A percentile compares a stretch with the other conserved stretches of the same genome.
Evolutionary conservation across 2,888 invertebrate genomes (phyloP).

Genomic region (Patella pellucida): DNA sequence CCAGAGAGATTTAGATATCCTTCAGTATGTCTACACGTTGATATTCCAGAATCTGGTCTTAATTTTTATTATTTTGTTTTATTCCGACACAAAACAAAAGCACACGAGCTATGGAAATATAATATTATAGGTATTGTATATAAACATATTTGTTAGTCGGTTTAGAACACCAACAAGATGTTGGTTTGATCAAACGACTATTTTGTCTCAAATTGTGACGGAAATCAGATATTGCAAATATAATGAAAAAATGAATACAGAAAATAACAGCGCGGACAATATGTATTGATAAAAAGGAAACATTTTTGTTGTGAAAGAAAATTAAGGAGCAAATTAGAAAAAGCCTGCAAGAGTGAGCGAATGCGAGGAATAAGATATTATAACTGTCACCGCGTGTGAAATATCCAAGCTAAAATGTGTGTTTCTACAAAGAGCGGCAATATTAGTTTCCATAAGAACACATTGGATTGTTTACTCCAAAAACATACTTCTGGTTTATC

Average conservation of each 20-base stretch:
- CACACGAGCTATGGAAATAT: no score
- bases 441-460: slow-evolving; percentile 12
- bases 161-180: no score
- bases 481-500: slow-evolving; percentile 7
- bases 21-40: no score
- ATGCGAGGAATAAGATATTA: slow-evolving; percentile 3
- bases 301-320: slow-evolving; percentile 10
- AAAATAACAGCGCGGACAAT: not conserved
- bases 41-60: no score
- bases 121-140: no score
- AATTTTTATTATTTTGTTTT: no score
- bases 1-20: no score
- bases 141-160: no score
- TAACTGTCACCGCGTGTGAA: slow-evolving; percentile 11
- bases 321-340: slow-evolving; percentile 9
- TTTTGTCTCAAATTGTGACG: not conserved
- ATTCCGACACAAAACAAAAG: no score
- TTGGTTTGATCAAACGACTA: no score
- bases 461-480: slow-evolving; percentile 1
- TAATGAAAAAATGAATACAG: not conserved
- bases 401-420: slow-evolving; percentile 10
- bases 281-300: not conserved
- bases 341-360: not conserved
- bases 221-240: slow-evolving; percentile 9
- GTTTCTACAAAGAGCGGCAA: slow-evolving; percentile 10